These are phyloP conservation scores for Pheucticus melanocephalus DNA, from an alignment of 2,113 vertebrate species.

Conservation along the genomic window DNA sequence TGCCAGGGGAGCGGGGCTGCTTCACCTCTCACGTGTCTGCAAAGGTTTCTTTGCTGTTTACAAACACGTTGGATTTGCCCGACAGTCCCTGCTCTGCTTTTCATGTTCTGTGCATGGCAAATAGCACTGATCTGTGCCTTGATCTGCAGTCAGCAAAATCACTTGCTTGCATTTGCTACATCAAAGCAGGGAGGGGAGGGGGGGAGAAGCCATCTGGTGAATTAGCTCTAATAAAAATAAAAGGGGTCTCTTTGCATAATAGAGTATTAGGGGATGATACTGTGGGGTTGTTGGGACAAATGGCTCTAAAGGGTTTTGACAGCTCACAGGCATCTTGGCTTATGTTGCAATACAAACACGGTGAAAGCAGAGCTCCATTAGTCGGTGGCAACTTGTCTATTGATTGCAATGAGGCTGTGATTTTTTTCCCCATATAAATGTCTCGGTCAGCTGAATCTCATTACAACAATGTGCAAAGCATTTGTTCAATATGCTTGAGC, in stretches of 20 bases:
- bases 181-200: not conserved
- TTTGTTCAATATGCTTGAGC: not conserved
- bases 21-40: not conserved
- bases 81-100: not conserved
- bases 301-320: slow-evolving; percentile 54
- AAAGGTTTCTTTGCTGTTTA: not conserved
- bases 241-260: slow-evolving; percentile 52
- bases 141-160: slow-evolving; percentile 61
- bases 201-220: slow-evolving; percentile 50
- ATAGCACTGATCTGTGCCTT: slow-evolving; percentile 36
- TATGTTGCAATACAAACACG: slow-evolving; percentile 28
- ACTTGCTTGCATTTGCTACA: slow-evolving; percentile 20
- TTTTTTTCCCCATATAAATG: not conserved
- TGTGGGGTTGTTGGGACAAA: slow-evolving; percentile 29
- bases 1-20: rapidly evolving
- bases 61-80: not conserved
- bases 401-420: slow-evolving; percentile 1
- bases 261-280: slow-evolving; percentile 32
- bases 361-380: not conserved
- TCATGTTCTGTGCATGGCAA: slow-evolving; percentile 16
- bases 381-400: not conserved
- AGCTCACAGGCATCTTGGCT: slow-evolving; percentile 44
- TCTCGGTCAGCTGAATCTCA: slow-evolving; percentile 27
- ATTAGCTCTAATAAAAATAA: slow-evolving; percentile 61
- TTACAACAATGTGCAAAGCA: not conserved